A percentile compares a stretch with the other conserved stretches of the same genome.
Evolutionary conservation across 1,140 invertebrate genomes (phyloP).

Genomic region (Scaptomyza pallida): DNA sequence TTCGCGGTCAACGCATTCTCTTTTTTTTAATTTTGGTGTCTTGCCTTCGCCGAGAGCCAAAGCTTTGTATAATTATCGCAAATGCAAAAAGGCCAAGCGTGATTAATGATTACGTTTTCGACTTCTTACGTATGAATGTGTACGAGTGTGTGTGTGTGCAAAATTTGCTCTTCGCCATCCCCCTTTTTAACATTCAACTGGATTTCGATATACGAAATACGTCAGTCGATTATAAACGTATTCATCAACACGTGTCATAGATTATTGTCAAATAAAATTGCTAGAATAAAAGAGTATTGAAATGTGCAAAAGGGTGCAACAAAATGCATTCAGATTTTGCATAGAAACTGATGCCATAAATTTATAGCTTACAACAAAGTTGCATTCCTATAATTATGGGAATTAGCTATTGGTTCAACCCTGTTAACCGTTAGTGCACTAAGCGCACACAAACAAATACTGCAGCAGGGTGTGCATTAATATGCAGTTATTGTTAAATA

Average conservation of each 20-base stretch:
- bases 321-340: no score
- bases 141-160: no score
- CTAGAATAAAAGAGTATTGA: no score
- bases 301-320: no score
- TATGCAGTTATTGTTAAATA: slow-evolving; percentile 2
- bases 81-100: slow-evolving; percentile 69
- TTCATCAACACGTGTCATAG: no score
- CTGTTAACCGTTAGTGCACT: not conserved
- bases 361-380: no score
- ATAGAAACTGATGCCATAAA: no score
- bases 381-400: no score
- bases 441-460: not conserved
- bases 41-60: slow-evolving; percentile 40
- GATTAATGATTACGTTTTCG: slow-evolving; percentile 69
- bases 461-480: not conserved
- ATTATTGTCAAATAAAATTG: no score
- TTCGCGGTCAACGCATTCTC: slow-evolving; percentile 68
- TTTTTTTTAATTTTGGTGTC: slow-evolving; percentile 50
- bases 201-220: not conserved
- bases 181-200: not conserved
- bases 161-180: slow-evolving; percentile 1
- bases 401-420: not conserved
- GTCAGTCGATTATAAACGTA: not conserved
- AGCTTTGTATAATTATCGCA: slow-evolving; percentile 67
- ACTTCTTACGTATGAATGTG: slow-evolving; percentile 35